These are phyloP conservation scores for Megaceryle torquata DNA, from an alignment of 2,113 vertebrate species.

Conservation along the genomic window DNA sequence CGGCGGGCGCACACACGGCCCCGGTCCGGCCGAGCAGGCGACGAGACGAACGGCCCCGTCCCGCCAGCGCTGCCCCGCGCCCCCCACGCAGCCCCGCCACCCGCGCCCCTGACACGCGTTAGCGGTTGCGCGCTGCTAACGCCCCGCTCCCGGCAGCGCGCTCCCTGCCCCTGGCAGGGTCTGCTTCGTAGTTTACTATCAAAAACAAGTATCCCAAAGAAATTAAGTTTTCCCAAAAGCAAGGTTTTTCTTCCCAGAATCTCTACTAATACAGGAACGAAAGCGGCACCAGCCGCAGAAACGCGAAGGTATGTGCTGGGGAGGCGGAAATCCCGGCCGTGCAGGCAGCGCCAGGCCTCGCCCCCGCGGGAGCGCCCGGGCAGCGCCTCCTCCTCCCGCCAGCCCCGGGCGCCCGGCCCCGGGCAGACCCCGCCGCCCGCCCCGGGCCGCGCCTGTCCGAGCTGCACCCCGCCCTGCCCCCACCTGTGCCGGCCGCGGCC, in stretches of 20 bases:
- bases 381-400: not conserved
- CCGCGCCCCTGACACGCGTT: too few relatives aligned
- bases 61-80: too few relatives aligned
- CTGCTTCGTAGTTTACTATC: not conserved
- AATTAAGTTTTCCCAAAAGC: not conserved
- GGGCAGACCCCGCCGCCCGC: not conserved
- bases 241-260: not conserved
- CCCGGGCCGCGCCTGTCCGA: not conserved
- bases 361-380: not conserved
- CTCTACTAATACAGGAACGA: accelerated
- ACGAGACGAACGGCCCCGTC: too few relatives aligned
- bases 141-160: too few relatives aligned
- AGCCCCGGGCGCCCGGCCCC: not conserved
- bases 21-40: too few relatives aligned
- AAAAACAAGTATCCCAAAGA: not conserved
- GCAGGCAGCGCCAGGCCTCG: not conserved
- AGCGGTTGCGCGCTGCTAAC: too few relatives aligned
- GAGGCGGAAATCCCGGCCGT: not conserved
- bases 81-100: too few relatives aligned
- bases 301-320: not conserved
- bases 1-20: not conserved
- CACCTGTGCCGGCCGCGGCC: not conserved
- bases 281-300: accelerated
- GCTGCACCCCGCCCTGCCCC: too few relatives aligned
- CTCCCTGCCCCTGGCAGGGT: not conserved